These are phyloP conservation scores for Mohoua ochrocephala DNA, from an alignment of 2,113 vertebrate genomes.

Conservation along the genomic window DNA sequence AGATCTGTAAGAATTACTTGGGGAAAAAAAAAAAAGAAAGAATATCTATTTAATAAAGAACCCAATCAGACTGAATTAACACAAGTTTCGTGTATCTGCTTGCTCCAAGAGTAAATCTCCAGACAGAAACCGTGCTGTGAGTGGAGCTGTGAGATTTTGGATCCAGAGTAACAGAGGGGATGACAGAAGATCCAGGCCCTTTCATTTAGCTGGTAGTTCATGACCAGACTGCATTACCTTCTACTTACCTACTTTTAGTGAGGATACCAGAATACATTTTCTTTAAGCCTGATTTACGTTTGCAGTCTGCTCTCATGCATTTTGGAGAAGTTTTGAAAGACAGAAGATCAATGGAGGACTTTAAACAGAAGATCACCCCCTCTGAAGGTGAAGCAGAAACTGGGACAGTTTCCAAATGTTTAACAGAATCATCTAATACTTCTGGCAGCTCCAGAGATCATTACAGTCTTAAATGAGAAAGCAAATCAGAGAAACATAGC, in stretches of 20 bases:
- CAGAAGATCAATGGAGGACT: constrained; percentile 57
- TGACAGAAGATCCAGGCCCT: background rate
- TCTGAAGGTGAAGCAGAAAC: constrained; percentile 72
- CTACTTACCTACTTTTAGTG: background rate
- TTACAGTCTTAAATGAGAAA: constrained; percentile 52
- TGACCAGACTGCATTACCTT: constrained; percentile 7
- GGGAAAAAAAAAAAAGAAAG: background rate
- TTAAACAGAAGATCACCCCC: constrained; percentile 59
- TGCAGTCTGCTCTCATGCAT: constrained; percentile 34
- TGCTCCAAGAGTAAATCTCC: background rate
- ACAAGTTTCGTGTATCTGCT: background rate
- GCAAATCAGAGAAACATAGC: constrained; percentile 30
- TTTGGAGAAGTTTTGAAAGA: constrained; percentile 60
- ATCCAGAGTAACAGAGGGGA: background rate
- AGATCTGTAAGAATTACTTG: background rate
- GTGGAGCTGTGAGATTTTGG: background rate
- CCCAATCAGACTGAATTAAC: background rate
- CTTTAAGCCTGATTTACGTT: constrained; percentile 24
- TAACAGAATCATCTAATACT: constrained; percentile 63
- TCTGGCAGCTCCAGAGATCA: constrained; percentile 59
- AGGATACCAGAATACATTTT: background rate
- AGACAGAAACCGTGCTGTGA: background rate
- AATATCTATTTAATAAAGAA: background rate
- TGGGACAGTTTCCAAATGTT: constrained; percentile 68
- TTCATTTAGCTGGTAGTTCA: constrained; percentile 12